A percentile compares a stretch with the other conserved stretches of the same genome.
These are phyloP conservation scores for Chorisops tibialis DNA, from an alignment of 2,888 invertebrate species.

Conservation along the genomic window DNA sequence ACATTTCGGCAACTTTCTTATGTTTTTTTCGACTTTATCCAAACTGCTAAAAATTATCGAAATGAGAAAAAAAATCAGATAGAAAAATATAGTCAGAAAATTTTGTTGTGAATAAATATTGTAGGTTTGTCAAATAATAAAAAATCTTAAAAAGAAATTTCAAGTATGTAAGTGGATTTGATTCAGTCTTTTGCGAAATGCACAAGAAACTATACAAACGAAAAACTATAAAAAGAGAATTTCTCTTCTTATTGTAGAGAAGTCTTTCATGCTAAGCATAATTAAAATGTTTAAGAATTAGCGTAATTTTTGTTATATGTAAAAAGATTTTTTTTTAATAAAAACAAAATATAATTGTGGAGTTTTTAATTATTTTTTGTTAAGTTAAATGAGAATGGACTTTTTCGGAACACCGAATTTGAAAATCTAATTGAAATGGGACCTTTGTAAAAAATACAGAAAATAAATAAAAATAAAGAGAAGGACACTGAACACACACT, in stretches of 20 bases:
- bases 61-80: too few relatives aligned
- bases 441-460: too few relatives aligned
- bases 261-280: constrained; percentile 21
- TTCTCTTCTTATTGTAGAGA: neutral
- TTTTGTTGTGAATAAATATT: neutral
- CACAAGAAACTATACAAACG: neutral
- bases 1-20: too few relatives aligned
- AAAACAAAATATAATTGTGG: constrained; percentile 3
- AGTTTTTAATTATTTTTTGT: too few relatives aligned
- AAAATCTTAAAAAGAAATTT: neutral
- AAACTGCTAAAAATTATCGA: too few relatives aligned
- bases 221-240: neutral
- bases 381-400: too few relatives aligned
- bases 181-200: neutral
- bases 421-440: too few relatives aligned
- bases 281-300: constrained; percentile 23
- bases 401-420: too few relatives aligned
- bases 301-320: constrained; percentile 32
- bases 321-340: constrained; percentile 29
- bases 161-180: neutral
- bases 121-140: neutral
- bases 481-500: too few relatives aligned
- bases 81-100: too few relatives aligned
- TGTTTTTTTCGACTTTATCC: too few relatives aligned
- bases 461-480: too few relatives aligned